A percentile compares a stretch with the other conserved stretches of the same genome.
phyloP scores from a whole-genome alignment of 2,797 vertebrate species.

The Darevskia mixta region DNA sequence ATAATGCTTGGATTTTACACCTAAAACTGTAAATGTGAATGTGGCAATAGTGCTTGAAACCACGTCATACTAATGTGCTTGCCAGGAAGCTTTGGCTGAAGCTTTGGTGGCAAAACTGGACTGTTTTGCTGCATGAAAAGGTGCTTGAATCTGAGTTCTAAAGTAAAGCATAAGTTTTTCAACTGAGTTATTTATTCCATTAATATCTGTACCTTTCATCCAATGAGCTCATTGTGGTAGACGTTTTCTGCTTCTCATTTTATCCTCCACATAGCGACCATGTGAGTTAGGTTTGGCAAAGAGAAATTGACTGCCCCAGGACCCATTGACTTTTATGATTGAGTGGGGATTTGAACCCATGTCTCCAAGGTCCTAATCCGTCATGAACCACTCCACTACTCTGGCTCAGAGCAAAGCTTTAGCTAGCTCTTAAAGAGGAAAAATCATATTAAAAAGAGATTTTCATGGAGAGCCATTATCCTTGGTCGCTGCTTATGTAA shows the following conservation, averaged over 20 bases:
- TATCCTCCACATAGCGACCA: not conserved
- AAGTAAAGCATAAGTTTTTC: not conserved
- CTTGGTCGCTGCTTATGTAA: slow-evolving; percentile 34
- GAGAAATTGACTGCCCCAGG: not conserved
- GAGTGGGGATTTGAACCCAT: not conserved
- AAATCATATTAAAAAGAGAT: slow-evolving; percentile 26
- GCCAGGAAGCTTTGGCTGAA: not conserved
- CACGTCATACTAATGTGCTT: not conserved
- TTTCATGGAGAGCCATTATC: slow-evolving; percentile 12
- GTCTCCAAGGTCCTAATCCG: not conserved
- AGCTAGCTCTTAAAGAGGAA: slow-evolving; percentile 9
- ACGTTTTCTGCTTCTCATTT: not conserved
- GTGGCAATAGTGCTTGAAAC: slow-evolving; percentile 13
- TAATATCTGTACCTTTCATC: not conserved
- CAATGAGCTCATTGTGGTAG: not conserved
- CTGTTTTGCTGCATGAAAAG: slow-evolving; percentile 33
- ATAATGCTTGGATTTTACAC: not conserved
- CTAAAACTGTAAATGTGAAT: not conserved
- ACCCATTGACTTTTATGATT: not conserved
- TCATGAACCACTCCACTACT: not conserved
- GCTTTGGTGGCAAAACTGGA: not conserved
- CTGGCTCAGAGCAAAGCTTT: not conserved
- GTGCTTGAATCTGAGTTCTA: not conserved
- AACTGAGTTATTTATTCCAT: not conserved
- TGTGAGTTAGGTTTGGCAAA: no score